These are phyloP conservation scores for Hirtodrosophila duncani DNA, from an alignment of 2,888 invertebrate genomes.

Conservation along the genomic window DNA sequence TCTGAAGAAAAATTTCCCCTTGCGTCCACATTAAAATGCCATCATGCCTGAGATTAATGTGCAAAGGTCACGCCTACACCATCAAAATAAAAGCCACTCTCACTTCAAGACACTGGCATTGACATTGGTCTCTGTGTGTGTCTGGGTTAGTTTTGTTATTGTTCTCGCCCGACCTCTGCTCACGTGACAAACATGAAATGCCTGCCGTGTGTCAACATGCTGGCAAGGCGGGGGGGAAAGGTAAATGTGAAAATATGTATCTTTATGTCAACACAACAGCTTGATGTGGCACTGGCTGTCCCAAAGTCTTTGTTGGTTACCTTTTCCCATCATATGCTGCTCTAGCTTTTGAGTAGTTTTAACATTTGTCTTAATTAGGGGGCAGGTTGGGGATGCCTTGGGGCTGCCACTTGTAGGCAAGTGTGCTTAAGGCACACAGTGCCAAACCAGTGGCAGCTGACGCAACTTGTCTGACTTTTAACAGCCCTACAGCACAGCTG, in stretches of 20 bases:
- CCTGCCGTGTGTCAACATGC: conserved; percentile 38
- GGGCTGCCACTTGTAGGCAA: conserved; percentile 36
- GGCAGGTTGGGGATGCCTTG: conserved; percentile 3
- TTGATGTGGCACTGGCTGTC: conserved; percentile 1
- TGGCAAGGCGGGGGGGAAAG: conserved; percentile 26
- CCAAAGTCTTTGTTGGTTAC: conserved; percentile 1
- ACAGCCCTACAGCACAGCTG: conserved; percentile 3
- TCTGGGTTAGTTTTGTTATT: conserved; percentile 23
- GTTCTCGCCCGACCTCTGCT: conserved; percentile 28
- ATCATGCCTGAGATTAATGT: conserved; percentile 63
- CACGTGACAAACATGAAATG: conserved; percentile 53
- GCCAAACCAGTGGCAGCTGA: conserved; percentile 18
- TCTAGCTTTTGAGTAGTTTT: conserved; percentile 41
- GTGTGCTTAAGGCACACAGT: conserved; percentile 17
- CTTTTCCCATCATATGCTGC: conserved; percentile 40
- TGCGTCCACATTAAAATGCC: conserved; percentile 59
- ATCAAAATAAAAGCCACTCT: conserved; percentile 38
- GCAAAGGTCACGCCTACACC: conserved; percentile 58
- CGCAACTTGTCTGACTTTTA: conserved; percentile 27
- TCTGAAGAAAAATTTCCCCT: conserved; percentile 50
- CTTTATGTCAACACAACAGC: conserved; percentile 37
- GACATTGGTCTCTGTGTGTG: conserved; percentile 10
- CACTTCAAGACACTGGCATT: conserved; percentile 54
- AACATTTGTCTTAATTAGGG: conserved; percentile 66
- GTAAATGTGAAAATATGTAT: conserved; percentile 57